Evolutionary conservation across 2,888 invertebrate species (phyloP).

Genomic region (Caradrina kadenii): DNA sequence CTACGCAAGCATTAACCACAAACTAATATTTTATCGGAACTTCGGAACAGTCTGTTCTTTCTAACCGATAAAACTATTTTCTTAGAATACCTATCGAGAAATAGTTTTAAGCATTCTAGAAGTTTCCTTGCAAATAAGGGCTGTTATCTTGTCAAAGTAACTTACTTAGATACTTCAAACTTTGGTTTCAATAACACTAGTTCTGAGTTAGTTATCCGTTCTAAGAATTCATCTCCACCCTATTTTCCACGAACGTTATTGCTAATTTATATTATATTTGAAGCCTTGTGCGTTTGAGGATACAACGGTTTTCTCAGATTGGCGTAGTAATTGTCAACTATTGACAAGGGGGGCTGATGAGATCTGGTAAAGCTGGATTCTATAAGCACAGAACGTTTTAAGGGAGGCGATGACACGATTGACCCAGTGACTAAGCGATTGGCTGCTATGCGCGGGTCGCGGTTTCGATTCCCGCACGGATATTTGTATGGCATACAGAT

Average conservation of each 20-base stretch:
- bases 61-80: conserved; percentile 11
- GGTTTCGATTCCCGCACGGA: too few relatives aligned
- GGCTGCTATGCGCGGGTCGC: too few relatives aligned
- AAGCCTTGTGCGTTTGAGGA: not conserved
- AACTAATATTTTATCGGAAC: conserved; percentile 13
- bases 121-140: conserved; percentile 14
- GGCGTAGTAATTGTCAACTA: not conserved
- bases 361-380: not conserved
- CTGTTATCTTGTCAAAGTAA: conserved; percentile 33
- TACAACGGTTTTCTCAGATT: not conserved
- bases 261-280: not conserved
- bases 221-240: not conserved
- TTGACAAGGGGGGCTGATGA: not conserved
- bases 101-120: not conserved
- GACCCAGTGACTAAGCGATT: too few relatives aligned
- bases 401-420: too few relatives aligned
- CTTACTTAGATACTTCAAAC: conserved; percentile 4
- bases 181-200: conserved; percentile 24
- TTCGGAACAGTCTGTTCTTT: conserved; percentile 1
- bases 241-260: not conserved
- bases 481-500: too few relatives aligned
- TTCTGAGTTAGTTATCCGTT: conserved; percentile 18
- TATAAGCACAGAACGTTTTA: too few relatives aligned
- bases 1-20: conserved; percentile 5
- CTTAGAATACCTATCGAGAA: not conserved